phyloP scores from a whole-genome alignment of 2,797 vertebrate species.

The Cygnus olor region DNA sequence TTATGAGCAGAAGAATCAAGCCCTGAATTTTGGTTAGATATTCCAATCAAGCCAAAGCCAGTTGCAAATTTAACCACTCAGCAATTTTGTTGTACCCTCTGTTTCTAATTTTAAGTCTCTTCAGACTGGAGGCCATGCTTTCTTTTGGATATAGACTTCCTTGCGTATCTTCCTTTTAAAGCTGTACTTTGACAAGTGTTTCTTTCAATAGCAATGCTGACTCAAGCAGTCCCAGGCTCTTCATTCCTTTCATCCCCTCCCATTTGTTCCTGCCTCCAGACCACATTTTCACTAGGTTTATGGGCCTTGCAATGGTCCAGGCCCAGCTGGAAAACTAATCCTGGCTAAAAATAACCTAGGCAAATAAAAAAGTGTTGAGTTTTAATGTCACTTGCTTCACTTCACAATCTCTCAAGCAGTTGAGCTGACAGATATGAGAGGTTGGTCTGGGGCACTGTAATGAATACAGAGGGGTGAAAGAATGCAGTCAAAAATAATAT shows the following conservation, averaged over 20 bases:
- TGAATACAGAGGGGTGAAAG: not conserved
- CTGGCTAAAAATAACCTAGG: not conserved
- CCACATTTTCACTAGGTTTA: not conserved
- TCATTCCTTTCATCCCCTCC: not conserved
- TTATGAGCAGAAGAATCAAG: not conserved
- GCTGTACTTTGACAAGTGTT: not conserved
- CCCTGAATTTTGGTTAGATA: not conserved
- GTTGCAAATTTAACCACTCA: not conserved
- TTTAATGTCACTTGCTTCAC: not conserved
- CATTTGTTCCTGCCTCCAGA: not conserved
- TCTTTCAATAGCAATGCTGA: not conserved
- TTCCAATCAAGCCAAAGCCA: not conserved
- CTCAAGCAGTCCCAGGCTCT: not conserved
- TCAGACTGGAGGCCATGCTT: not conserved
- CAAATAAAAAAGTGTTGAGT: not conserved
- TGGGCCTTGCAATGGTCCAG: not conserved
- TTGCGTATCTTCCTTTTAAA: not conserved
- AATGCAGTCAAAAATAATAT: not conserved
- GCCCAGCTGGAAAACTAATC: not conserved
- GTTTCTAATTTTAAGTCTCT: not conserved
- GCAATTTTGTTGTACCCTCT: not conserved
- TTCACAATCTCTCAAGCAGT: not conserved
- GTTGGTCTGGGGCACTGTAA: not conserved
- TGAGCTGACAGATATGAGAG: not conserved
- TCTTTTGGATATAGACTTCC: not conserved